Evolutionary conservation across 2,113 vertebrate genomes (phyloP).

Genomic region (Myrmecobius fasciatus): DNA sequence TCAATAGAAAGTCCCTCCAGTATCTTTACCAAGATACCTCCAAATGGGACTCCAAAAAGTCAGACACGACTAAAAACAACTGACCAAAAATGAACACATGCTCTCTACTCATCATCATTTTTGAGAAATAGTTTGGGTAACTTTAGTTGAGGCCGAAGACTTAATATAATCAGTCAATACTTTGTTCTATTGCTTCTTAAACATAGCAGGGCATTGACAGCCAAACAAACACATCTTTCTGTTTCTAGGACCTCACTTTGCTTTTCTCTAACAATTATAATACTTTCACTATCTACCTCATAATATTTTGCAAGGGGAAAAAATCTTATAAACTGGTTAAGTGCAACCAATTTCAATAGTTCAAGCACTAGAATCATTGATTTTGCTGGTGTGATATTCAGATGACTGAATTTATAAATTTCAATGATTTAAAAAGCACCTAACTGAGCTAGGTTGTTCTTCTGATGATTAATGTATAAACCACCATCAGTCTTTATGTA

Average conservation of each 20-base stretch:
- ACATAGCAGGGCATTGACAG: background rate
- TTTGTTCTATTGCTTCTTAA: background rate
- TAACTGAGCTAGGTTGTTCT: background rate
- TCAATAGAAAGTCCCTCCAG: too few relatives aligned
- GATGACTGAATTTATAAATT: background rate
- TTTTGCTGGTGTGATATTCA: background rate
- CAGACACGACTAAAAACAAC: too few relatives aligned
- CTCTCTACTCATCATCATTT: too few relatives aligned
- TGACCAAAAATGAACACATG: too few relatives aligned
- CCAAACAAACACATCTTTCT: background rate
- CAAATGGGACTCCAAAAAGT: too few relatives aligned
- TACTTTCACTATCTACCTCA: background rate
- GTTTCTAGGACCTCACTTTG: background rate
- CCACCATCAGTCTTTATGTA: background rate
- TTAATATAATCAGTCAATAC: background rate
- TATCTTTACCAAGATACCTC: too few relatives aligned
- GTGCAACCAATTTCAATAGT: background rate
- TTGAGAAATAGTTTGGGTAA: too few relatives aligned
- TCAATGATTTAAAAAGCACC: background rate
- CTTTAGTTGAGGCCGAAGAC: too few relatives aligned
- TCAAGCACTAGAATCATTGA: background rate
- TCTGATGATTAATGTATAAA: background rate
- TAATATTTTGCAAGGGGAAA: background rate
- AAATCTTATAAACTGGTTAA: background rate
- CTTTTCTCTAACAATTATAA: background rate